Percentiles rank a stretch among this genome's conserved stretches.
These are phyloP conservation scores for Babyrousa celebensis DNA, from an alignment of 2,797 vertebrate genomes.

Conservation along the genomic window DNA sequence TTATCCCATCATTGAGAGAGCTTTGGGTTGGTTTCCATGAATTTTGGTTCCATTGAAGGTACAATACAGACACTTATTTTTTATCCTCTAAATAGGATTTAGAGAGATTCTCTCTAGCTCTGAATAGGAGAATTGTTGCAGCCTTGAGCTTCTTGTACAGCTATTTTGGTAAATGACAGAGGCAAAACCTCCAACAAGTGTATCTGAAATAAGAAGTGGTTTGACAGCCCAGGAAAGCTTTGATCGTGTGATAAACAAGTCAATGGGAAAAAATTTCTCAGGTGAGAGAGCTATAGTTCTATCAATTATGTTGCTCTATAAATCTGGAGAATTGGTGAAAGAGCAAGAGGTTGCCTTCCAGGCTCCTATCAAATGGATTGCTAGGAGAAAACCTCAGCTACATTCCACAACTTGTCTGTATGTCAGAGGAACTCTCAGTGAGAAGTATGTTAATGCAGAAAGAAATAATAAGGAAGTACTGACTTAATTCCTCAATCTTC, in stretches of 20 bases:
- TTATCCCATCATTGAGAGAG: conserved; percentile 68
- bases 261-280: conserved; percentile 73
- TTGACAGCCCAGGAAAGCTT: conserved; percentile 75
- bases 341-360: conserved; percentile 8
- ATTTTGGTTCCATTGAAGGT: conserved; percentile 41
- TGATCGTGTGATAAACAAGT: conserved; percentile 75
- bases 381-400: not conserved
- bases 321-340: conserved; percentile 59
- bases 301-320: conserved; percentile 71
- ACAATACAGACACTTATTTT: not conserved
- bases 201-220: conserved; percentile 76
- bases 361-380: conserved; percentile 58
- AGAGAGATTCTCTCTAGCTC: conserved; percentile 65
- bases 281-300: conserved; percentile 61
- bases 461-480: not conserved
- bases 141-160: conserved; percentile 57
- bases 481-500: not conserved
- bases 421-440: not conserved
- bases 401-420: not conserved
- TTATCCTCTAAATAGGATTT: conserved; percentile 79
- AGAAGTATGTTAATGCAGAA: not conserved
- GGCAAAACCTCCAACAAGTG: not conserved
- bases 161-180: conserved; percentile 76
- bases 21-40: not conserved
- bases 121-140: conserved; percentile 66